Percentiles rank a stretch among this genome's conserved stretches.
Evolutionary conservation across 2,797 vertebrate genomes (phyloP).

Genomic region (Myotis vivesi): DNA sequence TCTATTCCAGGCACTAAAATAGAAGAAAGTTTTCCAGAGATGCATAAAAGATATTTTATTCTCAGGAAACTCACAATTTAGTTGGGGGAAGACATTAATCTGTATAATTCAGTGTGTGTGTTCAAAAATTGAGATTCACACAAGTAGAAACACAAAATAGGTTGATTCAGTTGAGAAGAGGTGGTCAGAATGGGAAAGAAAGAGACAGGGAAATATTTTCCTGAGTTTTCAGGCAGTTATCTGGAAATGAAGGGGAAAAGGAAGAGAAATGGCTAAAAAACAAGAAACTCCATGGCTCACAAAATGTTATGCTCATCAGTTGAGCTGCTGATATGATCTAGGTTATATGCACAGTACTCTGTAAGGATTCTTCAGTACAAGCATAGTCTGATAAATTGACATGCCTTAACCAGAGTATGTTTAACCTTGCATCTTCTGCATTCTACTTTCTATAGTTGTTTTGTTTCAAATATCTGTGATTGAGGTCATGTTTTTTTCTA

Average conservation of each 20-base stretch:
- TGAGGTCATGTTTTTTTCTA: neutral
- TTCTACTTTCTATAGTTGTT: neutral
- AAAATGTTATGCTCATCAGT: neutral
- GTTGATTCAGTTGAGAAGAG: neutral
- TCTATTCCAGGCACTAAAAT: neutral
- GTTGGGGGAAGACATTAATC: neutral
- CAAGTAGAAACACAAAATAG: neutral
- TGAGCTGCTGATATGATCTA: neutral
- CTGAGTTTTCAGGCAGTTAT: neutral
- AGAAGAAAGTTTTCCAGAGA: neutral
- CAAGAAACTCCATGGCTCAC: neutral
- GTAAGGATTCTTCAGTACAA: neutral
- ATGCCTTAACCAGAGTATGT: neutral
- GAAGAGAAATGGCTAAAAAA: rapidly evolving
- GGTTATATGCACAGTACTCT: neutral
- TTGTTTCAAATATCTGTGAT: neutral
- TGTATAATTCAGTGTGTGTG: neutral
- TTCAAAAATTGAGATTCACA: neutral
- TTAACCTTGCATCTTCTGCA: neutral
- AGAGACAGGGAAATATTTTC: neutral
- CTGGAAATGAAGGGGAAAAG: neutral
- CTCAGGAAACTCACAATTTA: neutral
- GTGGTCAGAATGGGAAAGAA: neutral
- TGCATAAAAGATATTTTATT: neutral
- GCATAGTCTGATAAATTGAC: neutral